Base-by-base conservation (phyloP, 2,888 invertebrate genomes). In the Heteropelma amictum region DNA sequence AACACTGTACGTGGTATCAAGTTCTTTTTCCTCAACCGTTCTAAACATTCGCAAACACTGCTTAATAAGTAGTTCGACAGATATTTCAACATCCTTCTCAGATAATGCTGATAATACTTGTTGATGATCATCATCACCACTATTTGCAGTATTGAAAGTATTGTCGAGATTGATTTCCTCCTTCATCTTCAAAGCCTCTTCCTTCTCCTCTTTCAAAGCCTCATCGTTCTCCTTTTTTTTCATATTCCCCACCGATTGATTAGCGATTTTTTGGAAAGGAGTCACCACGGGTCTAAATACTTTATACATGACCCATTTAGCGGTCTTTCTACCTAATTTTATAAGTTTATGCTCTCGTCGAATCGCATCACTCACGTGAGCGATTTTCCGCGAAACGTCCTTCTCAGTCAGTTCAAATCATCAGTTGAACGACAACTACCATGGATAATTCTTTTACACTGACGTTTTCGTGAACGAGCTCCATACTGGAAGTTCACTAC, bases 71-170 rank as follows among this genome's bases (percentile, higher is more conserved):
- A 81, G 17, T 53, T 88, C 72, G 38, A 88, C 76, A 69, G 82
- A 83, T 72, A 85, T 84, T 6, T 85, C 87, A 10, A 89, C 78
- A 83, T 90, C 89, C 7, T 86, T 85, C 83, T 89, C 89, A 87
- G 86, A 89, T 14, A 87, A 78, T 47, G 47, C 21, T 3, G 1
- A 1, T 23, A 23, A 47, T 47, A 23, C 10, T 23, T 2, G 17
- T 19, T 53, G 30, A 19, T 33, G 2, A 53, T 33, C 53, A 26
- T 53, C 53, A 17, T 53, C n/a, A 33, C 28, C 51, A 51, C 28
- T 8, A 12, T 33, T 1, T 6, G 53, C 64, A 19, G 38, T 68
- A n/a, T n/a, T n/a, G n/a, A n/a, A n/a, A n/a, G n/a, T n/a, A n/a
- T n/a, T n/a, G n/a, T n/a, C n/a, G n/a, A n/a, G 1, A 14, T 56